A percentile compares a stretch with the other conserved stretches of the same genome.
Evolutionary conservation across 2,797 vertebrate genomes (phyloP).

Genomic region (Pristis pectinata): DNA sequence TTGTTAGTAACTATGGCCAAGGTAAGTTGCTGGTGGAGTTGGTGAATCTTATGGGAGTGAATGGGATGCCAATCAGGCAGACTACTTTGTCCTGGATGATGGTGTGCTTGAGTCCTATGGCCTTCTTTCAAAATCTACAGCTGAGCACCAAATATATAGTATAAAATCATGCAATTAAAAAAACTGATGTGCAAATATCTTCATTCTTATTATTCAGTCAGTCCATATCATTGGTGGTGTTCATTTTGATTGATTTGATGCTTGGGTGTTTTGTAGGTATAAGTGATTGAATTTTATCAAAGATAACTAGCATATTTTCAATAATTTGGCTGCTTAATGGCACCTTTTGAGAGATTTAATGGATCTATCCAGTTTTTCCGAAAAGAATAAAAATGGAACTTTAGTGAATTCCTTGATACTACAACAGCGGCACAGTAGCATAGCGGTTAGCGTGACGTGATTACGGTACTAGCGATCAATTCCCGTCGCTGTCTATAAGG

Average conservation of each 20-base stretch:
- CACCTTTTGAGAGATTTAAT: neutral
- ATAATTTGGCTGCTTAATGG: neutral
- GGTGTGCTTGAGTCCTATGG: too few species aligned
- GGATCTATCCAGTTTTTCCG: too few species aligned
- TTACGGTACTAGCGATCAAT: too few species aligned
- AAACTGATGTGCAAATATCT: neutral
- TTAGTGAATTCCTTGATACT: neutral
- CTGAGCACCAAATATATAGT: neutral
- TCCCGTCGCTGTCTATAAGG: too few species aligned
- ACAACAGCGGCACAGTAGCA: too few species aligned
- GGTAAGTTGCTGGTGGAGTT: too few species aligned
- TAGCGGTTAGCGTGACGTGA: too few species aligned
- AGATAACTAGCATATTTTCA: neutral
- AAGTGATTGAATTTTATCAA: neutral
- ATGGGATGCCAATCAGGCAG: too few species aligned
- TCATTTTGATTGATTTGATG: neutral
- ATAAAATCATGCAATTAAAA: too few species aligned
- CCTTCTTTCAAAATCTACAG: neutral
- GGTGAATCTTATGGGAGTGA: too few species aligned
- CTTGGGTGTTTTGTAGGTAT: neutral
- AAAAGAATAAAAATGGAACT: neutral
- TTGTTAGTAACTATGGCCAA: too few species aligned
- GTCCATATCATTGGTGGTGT: neutral
- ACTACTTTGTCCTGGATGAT: too few species aligned
- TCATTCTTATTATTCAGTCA: neutral